Conservation (phyloP, 2,888 invertebrate species). For the Hetaerina titia region DNA sequence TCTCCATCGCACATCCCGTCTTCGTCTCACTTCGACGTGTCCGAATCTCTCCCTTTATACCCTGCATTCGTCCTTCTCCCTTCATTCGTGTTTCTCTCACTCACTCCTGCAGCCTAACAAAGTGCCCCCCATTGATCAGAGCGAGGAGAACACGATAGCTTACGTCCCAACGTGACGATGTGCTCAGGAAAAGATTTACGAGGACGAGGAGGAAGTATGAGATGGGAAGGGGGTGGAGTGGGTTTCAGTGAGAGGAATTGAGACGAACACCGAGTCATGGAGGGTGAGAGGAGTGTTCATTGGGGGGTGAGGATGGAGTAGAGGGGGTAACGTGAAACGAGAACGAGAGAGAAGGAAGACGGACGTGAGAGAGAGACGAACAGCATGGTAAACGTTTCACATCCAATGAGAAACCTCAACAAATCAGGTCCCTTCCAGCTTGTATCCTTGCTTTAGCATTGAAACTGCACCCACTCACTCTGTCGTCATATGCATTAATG, state of each 20-base stretch:
- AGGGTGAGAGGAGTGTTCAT: not conserved
- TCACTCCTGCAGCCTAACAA: not conserved
- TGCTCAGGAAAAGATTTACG: slow-evolving; percentile 29
- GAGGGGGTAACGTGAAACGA: not conserved
- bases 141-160: slow-evolving; percentile 23
- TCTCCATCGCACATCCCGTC: too few species aligned
- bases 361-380: not conserved
- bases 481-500: too few species aligned
- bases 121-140: not conserved
- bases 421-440: not conserved
- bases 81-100: not conserved
- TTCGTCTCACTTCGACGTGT: not conserved
- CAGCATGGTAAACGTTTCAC: not conserved
- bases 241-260: not conserved
- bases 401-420: not conserved
- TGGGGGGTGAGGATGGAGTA: not conserved
- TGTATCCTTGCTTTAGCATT: not conserved
- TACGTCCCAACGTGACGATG: slow-evolving; percentile 16
- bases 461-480: too few species aligned
- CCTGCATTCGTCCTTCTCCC: not conserved
- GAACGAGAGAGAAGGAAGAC: not conserved
- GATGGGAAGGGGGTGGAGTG: not conserved
- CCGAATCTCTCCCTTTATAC: not conserved
- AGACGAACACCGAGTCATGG: not conserved
- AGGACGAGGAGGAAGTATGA: not conserved